Conservation (phyloP, 2,797 vertebrate species). For the Yasuhikotakia modesta region DNA sequence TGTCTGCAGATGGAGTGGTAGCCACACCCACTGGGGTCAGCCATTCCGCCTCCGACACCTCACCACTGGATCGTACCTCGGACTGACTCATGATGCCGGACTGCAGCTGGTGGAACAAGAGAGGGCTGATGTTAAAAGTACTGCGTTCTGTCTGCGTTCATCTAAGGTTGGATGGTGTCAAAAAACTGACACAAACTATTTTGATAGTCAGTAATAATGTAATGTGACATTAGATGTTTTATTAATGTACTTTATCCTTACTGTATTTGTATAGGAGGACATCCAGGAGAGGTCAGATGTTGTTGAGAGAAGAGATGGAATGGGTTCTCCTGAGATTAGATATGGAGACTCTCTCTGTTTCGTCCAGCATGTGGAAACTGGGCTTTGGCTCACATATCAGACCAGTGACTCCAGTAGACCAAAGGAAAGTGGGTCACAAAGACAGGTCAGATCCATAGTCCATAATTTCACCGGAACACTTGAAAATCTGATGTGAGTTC, state of each 20-base stretch:
- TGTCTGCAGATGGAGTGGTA: conserved; percentile 87
- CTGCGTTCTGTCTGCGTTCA: conserved; percentile 89
- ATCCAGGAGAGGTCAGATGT: conserved; percentile 82
- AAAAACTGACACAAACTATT: neutral
- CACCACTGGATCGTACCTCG: conserved; percentile 90
- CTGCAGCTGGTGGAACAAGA: conserved; percentile 87
- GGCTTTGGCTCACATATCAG: conserved; percentile 93
- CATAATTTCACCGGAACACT: neutral
- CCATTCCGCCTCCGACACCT: conserved; percentile 89
- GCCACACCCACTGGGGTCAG: conserved; percentile 90
- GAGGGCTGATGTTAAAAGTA: conserved; percentile 86
- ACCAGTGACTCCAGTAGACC: conserved; percentile 84
- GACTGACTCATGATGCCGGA: conserved; percentile 84
- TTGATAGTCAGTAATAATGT: neutral
- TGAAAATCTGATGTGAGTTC: neutral
- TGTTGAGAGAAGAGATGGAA: conserved; percentile 81
- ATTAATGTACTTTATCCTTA: too few relatives aligned
- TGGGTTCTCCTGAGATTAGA: conserved; percentile 93
- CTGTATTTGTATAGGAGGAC: conserved; percentile 33
- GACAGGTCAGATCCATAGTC: conserved; percentile 78
- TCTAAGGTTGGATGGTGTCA: conserved; percentile 82
- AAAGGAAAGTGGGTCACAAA: conserved; percentile 79
- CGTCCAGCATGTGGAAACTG: conserved; percentile 88
- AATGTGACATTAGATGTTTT: too few relatives aligned
- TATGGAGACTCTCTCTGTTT: conserved; percentile 94